Evolutionary conservation across 2,888 invertebrate species (phyloP).

Genomic region (Pterobdella sp.): DNA sequence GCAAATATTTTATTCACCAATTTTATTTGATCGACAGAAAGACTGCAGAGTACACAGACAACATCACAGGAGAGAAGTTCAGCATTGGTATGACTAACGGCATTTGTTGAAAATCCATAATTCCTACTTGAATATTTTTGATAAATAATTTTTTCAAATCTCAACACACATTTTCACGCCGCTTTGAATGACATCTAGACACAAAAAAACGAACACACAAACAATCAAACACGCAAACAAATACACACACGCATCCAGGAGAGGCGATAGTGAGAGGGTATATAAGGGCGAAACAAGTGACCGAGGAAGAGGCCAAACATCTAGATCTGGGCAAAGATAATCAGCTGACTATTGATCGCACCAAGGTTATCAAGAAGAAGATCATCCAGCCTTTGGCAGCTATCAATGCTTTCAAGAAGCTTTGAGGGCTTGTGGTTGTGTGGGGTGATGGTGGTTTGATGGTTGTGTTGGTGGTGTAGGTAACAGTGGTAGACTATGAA

Average conservation of each 20-base stretch:
- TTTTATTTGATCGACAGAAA: slow-evolving; percentile 38
- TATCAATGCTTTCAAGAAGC: slow-evolving; percentile 40
- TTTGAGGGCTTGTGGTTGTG: neutral
- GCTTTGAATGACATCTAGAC: neutral
- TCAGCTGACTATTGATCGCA: slow-evolving; percentile 44
- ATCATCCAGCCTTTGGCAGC: slow-evolving; percentile 43
- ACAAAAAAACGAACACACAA: neutral
- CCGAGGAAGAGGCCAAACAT: slow-evolving; percentile 40
- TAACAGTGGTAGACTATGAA: neutral
- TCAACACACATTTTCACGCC: no score
- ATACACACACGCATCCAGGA: slow-evolving; percentile 19
- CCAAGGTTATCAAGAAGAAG: slow-evolving; percentile 42
- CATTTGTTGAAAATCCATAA: no score
- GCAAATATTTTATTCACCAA: no score
- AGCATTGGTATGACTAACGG: slow-evolving; percentile 39
- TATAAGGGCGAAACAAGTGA: slow-evolving; percentile 45
- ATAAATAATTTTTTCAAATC: no score
- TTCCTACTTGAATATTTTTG: no score
- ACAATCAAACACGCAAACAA: neutral
- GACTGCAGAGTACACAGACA: slow-evolving; percentile 46
- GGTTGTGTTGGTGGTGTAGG: neutral
- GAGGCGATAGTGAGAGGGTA: slow-evolving; percentile 49
- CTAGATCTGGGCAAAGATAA: slow-evolving; percentile 47
- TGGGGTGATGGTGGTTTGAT: neutral
- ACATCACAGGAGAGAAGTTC: slow-evolving; percentile 43